These are phyloP conservation scores for Percina caprodes DNA, from an alignment of 2,113 vertebrate species.

Conservation along the genomic window DNA sequence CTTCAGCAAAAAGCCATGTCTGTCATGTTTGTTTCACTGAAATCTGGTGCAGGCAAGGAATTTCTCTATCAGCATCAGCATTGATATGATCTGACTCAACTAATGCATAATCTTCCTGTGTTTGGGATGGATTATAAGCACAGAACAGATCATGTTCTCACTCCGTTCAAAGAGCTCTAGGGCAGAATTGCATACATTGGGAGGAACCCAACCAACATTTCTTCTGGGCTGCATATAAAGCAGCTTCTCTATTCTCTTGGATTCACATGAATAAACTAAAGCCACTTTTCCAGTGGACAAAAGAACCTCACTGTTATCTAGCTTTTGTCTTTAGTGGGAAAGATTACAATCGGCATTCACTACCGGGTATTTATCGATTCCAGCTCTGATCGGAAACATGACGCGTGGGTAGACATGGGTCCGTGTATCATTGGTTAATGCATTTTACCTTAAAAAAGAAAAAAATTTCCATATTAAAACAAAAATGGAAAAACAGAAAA, in stretches of 20 bases:
- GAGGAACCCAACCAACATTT: constrained; percentile 11
- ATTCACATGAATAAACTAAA: neutral
- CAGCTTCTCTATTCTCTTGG: neutral
- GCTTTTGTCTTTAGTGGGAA: too few species aligned
- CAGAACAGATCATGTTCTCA: constrained; percentile 14
- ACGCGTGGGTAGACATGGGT: too few species aligned
- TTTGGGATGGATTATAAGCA: constrained; percentile 32
- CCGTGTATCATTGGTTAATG: too few species aligned
- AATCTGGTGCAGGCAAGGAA: neutral
- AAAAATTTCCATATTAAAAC: too few species aligned
- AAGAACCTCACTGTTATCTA: too few species aligned
- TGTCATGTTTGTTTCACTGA: neutral
- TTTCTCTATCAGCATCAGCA: constrained; percentile 30
- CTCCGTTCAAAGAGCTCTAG: constrained; percentile 13
- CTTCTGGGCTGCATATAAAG: neutral
- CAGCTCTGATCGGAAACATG: too few species aligned
- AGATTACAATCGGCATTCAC: too few species aligned
- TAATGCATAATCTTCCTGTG: constrained; percentile 31
- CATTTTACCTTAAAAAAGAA: too few species aligned
- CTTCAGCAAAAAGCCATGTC: neutral
- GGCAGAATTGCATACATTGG: neutral
- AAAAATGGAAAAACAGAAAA: too few species aligned
- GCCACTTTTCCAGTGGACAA: too few species aligned
- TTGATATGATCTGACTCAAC: constrained; percentile 38
- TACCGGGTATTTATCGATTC: too few species aligned